phyloP scores from a whole-genome alignment of 2,888 invertebrate species.

The Drepana falcataria region DNA sequence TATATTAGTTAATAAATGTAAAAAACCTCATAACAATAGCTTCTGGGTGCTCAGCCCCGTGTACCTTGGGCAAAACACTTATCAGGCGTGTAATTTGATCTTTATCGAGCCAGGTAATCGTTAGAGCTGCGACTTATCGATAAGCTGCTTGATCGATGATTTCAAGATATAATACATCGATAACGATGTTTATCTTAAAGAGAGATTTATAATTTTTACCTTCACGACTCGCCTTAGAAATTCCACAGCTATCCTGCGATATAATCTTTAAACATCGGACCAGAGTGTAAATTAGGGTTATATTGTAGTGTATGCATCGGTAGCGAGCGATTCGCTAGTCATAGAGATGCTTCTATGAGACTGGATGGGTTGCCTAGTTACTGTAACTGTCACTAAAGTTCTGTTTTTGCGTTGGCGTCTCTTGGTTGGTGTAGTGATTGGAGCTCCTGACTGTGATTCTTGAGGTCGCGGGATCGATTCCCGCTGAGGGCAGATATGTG shows the following conservation, averaged over 20 bases:
- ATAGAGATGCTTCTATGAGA: too few species aligned
- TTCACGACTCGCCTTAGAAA: constrained; percentile 26
- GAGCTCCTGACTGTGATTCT: too few species aligned
- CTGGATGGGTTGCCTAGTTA: too few species aligned
- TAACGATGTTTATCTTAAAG: constrained; percentile 55
- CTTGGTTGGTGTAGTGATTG: too few species aligned
- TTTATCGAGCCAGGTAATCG: constrained; percentile 51
- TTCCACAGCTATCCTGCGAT: constrained; percentile 14
- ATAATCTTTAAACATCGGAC: constrained; percentile 5
- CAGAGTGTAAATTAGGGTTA: neutral
- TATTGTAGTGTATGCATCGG: too few species aligned
- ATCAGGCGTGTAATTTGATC: constrained; percentile 56
- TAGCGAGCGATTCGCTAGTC: too few species aligned
- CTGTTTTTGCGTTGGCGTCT: too few species aligned
- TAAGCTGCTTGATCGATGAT: constrained; percentile 65
- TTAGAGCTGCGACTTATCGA: constrained; percentile 54
- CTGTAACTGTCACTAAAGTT: too few species aligned
- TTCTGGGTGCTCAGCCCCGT: neutral
- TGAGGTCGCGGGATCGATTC: too few species aligned
- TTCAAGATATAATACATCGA: constrained; percentile 52
- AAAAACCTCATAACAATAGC: neutral
- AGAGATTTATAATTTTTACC: constrained; percentile 52
- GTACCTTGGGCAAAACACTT: constrained; percentile 29
- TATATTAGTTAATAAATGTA: too few species aligned
- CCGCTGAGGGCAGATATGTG: too few species aligned